Base-by-base conservation (phyloP, 2,888 invertebrate genomes). In the Pachycephus smyrnensis region DNA sequence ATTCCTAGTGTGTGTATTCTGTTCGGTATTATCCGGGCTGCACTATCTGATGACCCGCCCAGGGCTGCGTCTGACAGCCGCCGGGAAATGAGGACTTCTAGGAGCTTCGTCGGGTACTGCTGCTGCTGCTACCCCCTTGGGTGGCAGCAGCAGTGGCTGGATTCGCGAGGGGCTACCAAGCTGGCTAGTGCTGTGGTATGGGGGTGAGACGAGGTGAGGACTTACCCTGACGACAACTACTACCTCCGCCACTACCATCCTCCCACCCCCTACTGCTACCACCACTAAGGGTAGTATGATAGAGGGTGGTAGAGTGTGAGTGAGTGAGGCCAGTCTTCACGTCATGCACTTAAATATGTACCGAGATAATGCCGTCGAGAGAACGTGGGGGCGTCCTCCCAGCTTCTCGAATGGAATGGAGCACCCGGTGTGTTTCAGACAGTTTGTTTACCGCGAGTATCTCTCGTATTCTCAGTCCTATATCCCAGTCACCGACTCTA, bases 21-120 rank as follows among this genome's bases (percentile, higher is more conserved):
- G 85, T 86, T 86, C 84, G 83, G 88, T 86, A 89, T 89, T 90
- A 90, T 90, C 89, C 88, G 82, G 83, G 86, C 82, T 84, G 82
- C 85, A 83, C 86, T 89, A 90, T 90, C 90, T 89, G 90, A 90
- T 90, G 90, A 90, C 90, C 90, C 90, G 89, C 89, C 90, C 88
- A 88, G 86, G 86, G 87, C 90, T 90, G 90, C 88, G 86, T 89
- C 88, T 90, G 90, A 90, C 90, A 90, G 90, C 88, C 80, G 83
- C 85, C 86, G 88, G 87, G 88, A 89, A 90, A 90, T 86, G 89
- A 89, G 90, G 87, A 90, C 88, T 90, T 85, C 86, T 84, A 86
- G 87, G 84, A 87, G 86, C 84, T 83, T 79, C 77, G 76, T 81
- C 80, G 82, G 78, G 82, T 71, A 40, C 40, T 68, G 79, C 73